phyloP scores from a whole-genome alignment of 2,113 vertebrate genomes.

The Barnardius zonarius region DNA sequence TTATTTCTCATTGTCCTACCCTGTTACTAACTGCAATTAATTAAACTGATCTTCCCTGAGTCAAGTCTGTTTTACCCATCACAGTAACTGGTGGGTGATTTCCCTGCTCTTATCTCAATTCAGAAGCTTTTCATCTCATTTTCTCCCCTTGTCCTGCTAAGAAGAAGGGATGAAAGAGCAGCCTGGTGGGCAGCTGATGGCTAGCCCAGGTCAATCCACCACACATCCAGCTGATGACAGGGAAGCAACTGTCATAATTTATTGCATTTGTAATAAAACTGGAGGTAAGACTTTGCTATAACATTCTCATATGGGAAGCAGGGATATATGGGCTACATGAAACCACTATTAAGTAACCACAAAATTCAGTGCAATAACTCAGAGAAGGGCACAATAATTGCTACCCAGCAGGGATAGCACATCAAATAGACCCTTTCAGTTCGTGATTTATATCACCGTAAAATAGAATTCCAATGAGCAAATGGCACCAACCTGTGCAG shows the following conservation, averaged over 20 bases:
- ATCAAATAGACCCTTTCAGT: neutral
- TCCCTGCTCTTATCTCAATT: neutral
- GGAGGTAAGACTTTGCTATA: neutral
- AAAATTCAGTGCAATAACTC: neutral
- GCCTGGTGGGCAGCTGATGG: neutral
- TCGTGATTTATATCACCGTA: neutral
- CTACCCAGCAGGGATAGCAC: neutral
- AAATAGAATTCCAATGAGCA: neutral
- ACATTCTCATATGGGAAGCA: neutral
- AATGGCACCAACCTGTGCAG: neutral
- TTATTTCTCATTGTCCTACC: neutral
- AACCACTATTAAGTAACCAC: neutral
- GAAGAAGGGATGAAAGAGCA: neutral
- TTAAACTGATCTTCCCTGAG: neutral
- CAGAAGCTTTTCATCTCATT: neutral
- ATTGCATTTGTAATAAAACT: neutral
- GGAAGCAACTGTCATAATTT: neutral
- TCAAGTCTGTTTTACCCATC: neutral
- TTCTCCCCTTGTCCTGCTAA: neutral
- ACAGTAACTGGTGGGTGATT: fast-evolving
- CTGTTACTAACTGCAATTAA: neutral
- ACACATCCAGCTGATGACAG: neutral
- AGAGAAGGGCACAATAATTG: neutral
- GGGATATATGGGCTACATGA: neutral
- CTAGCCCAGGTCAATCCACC: neutral